Evolutionary conservation across 2,797 vertebrate species (phyloP), one percentile per base, ranked within the genome.

Genomic region (Apodemus agrarius): DNA sequence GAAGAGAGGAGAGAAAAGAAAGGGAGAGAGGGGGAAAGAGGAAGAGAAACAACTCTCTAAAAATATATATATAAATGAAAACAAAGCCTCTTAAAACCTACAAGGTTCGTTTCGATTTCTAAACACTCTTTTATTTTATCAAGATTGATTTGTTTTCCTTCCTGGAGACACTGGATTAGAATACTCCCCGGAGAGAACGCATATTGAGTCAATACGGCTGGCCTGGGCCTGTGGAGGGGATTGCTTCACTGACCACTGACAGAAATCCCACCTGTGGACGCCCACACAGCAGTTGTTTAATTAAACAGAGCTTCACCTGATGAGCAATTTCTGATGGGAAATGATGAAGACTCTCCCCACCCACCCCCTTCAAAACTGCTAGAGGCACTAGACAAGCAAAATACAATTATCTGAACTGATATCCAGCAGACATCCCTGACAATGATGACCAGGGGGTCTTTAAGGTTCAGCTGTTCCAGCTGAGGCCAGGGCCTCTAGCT

Each of bases 321-420:
- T 31, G 93, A 92, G 88, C 85, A 40, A 72, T 80, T 97, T 92
- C 97, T 83, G 88, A 37, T 11, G n/a, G 85, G 75, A 90, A 90
- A 95, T 46, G 85, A 97, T 46, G 88, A 97, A 76, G 91, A 69
- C 57, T 43, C 83, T 6, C 63, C 61, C 83, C 63, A 29, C 16
- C n/a, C 24, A 29, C 16, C n/a, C 24, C 46, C 16, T 63, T 80
- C 79, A 59, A 89, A 96, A 93, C 29, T 90, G 88, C 96, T 65
- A 57, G 49, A 54, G 91, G 94, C 93, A 74, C 59, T 40, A 49
- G 67, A 94, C 75, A 85, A 90, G 78, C 57, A 75, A 78, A 95
- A 84, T 81, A 79, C 83, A 96, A 97, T 97, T 96, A 97, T 96
- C 97, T 93, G 85, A 90, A 34, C 84, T 78, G 63, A 93, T 96